Evolutionary conservation across 2,113 vertebrate genomes (phyloP), one percentile per base, ranked within the genome.

Genomic region (Nannobrachium achirus): DNA sequence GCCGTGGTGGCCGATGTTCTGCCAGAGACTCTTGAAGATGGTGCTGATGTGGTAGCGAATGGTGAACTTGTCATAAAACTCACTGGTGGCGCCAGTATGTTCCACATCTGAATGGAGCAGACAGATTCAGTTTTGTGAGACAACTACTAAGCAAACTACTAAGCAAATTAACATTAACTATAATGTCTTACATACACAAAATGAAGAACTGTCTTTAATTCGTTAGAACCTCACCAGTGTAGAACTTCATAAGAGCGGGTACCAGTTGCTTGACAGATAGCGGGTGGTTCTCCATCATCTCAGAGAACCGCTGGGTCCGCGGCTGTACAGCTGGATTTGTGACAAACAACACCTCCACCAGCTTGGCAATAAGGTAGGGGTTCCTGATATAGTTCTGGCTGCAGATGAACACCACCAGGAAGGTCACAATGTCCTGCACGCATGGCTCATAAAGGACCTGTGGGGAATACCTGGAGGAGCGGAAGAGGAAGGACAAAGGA

Each of bases 11-110:
- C 94, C 96, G 42, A 96, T 94, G 42, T 98, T 98, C 87, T 99
- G 96, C 98, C 98, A 99, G 13, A 99, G 96, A 76, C 96, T 99
- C 91, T 99, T 99, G 90, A 99, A 99, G 85, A 99, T 99, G 57
- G 98, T 98, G 91, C 98, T 99, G 84, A 99, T 99, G 83, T 99
- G 98, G 81, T 99, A 99, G 73, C 98, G 96, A 85, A 99, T 99
- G 0, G 98, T 99, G 82, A 99, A 99, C 88, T 99, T 99, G 91
- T 99, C 98, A 8, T 99, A 99, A 87, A 99, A 99, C 70, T 99
- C 98, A 0, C 96, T 99, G 25, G 97, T 99, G 76, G 98, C 97
- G 56, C 98, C 98, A 0, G 98, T 99, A 33, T 99, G 98, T 73
- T 99, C 98, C 25, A 99, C 98, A 86, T 99, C 98, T 99, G 72